Conservation (phyloP, 2,113 vertebrate genomes). For the Todiramphus saurophagus region DNA sequence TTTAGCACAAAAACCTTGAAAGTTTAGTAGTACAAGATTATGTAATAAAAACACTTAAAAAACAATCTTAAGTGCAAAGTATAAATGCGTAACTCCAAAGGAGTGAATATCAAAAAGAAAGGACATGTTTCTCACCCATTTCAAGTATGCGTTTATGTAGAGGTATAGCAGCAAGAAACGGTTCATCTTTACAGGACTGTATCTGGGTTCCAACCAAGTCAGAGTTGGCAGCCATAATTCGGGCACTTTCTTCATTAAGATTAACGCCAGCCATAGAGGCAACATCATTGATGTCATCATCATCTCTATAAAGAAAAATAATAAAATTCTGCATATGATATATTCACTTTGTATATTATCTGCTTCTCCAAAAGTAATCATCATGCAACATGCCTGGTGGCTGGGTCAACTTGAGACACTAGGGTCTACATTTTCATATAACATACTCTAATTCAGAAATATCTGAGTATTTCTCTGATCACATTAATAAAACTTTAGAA, state of each 20-base stretch:
- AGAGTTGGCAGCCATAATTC: slow-evolving; percentile 85
- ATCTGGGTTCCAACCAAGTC: slow-evolving; percentile 85
- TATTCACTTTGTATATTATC: neutral
- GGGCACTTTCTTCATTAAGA: slow-evolving; percentile 85
- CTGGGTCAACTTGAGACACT: neutral
- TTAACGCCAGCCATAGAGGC: slow-evolving; percentile 89
- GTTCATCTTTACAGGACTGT: slow-evolving; percentile 87
- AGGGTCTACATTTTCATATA: neutral
- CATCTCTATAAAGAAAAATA: slow-evolving; percentile 74
- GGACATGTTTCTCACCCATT: slow-evolving; percentile 73
- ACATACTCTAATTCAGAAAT: neutral
- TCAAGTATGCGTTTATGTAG: slow-evolving; percentile 86
- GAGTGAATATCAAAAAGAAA: neutral
- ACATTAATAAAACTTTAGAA: neutral
- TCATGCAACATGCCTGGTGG: rapidly evolving
- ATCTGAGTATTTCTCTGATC: neutral
- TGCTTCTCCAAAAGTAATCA: neutral
- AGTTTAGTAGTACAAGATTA: neutral
- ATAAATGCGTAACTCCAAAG: neutral
- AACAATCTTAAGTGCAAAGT: neutral
- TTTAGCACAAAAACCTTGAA: slow-evolving; percentile 33
- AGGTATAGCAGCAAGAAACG: slow-evolving; percentile 82
- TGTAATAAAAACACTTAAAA: neutral
- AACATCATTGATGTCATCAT: slow-evolving; percentile 89
- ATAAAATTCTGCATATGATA: neutral